Evolutionary conservation across 2,113 vertebrate genomes (phyloP), one percentile per base, ranked within the genome.

Genomic region (Australoheros scitulus): DNA sequence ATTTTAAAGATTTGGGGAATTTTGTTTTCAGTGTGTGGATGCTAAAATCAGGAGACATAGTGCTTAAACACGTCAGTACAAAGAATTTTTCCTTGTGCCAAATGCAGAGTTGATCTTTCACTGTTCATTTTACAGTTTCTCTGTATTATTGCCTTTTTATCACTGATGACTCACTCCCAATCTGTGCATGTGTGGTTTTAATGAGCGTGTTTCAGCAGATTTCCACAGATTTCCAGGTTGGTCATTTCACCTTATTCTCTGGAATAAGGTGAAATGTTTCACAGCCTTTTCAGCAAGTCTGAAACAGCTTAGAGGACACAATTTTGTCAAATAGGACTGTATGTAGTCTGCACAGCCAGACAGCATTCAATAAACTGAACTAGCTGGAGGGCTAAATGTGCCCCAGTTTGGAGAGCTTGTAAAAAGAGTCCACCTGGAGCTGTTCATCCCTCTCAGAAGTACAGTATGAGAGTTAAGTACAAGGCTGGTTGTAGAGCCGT

Each of bases 311-410:
- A 72, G 47, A 72, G 18, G 47, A 55, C 47, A 59, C 17, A 6
- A 11, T 63, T 80, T 34, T 4, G 11, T 58, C 26, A 84, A 61
- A 60, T 61, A 61, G 50, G 29, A 22, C 68, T 72, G 57, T 70
- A 20, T 20, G 4, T n/a, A 60, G 61, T 34, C 41, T 29, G 56
- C 22, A 52, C 36, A 56, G 78, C 76, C 24, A 75, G 55, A 86
- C 68, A 55, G 15, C 18, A 72, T 72, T 72, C 68, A 72, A 55
- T 72, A 78, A 92, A 81, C 20, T 84, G 56, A 87, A 72, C 76
- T 83, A 88, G 91, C 92, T 93, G 90, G 79, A 88, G 61, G 80
- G 75, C 77, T 83, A 36, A 57, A 76, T 76, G 72, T 86, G 89
- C 63, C 90, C 86, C 77, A 91, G 74, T 90, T 91, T 84, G 59